These are phyloP conservation scores for Protonemura montana DNA, from an alignment of 2,888 invertebrate species.

Conservation along the genomic window DNA sequence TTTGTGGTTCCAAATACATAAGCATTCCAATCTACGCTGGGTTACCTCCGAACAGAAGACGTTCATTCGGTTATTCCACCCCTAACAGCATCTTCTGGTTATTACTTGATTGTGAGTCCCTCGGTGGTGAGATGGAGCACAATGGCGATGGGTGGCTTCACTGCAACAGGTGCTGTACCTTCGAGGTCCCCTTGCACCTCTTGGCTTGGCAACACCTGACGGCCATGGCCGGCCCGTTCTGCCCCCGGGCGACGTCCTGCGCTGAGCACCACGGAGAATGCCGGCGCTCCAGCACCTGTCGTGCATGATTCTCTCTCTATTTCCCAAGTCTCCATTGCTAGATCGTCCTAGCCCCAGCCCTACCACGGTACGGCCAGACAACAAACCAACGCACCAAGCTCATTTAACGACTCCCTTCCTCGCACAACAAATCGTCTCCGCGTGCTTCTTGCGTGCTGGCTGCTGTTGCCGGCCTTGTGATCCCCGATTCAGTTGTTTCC, in stretches of 20 bases:
- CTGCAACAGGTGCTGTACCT: constrained; percentile 42
- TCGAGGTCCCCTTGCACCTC: constrained; percentile 37
- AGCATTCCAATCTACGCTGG: no score
- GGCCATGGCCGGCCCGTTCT: not conserved
- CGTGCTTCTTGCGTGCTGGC: constrained; percentile 28
- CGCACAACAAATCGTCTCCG: constrained; percentile 25
- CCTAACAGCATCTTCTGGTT: no score
- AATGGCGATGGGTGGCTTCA: not conserved
- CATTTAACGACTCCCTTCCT: constrained; percentile 32
- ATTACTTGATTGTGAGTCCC: no score
- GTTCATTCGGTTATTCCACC: no score
- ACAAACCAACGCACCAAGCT: not conserved
- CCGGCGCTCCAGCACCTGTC: constrained; percentile 46
- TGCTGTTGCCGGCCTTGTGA: not conserved
- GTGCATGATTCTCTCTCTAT: constrained; percentile 17
- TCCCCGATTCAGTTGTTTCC: not conserved
- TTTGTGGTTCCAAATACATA: no score
- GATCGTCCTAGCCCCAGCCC: not conserved
- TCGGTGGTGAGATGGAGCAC: no score
- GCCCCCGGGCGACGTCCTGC: not conserved
- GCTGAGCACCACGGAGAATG: constrained; percentile 37
- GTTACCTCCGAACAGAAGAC: no score
- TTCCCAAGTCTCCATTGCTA: constrained; percentile 4
- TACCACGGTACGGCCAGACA: constrained; percentile 30
- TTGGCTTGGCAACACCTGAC: constrained; percentile 47